Percentiles rank a stretch among this genome's conserved stretches.
Evolutionary conservation across 2,888 invertebrate species (phyloP).

Genomic region (Euspilapteryx auroguttella): DNA sequence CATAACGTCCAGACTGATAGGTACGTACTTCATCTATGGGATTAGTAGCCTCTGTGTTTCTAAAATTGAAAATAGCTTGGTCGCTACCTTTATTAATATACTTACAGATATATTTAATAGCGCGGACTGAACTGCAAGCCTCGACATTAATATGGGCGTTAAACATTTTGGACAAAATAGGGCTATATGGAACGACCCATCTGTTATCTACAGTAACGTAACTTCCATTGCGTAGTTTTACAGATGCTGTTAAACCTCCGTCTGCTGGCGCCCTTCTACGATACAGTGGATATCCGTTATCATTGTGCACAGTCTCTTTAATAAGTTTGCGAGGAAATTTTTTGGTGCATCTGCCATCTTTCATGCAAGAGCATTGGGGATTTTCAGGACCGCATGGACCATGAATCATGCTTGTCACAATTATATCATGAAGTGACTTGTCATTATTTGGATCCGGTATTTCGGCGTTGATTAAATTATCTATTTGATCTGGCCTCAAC

Average conservation of each 20-base stretch:
- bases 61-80: slow-evolving; percentile 9
- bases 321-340: too few species aligned
- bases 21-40: slow-evolving; percentile 9
- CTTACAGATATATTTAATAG: slow-evolving; percentile 12
- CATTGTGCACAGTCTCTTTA: slow-evolving; percentile 1
- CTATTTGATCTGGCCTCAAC: slow-evolving; percentile 16
- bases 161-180: slow-evolving; percentile 10
- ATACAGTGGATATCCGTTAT: slow-evolving; percentile 4
- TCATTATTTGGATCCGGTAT: slow-evolving; percentile 13
- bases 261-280: slow-evolving; percentile 10
- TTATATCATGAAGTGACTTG: slow-evolving; percentile 4
- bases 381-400: slow-evolving; percentile 6
- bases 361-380: slow-evolving; percentile 6
- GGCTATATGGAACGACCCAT: slow-evolving; percentile 12
- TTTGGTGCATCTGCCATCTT: slow-evolving; percentile 7
- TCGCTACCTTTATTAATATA: slow-evolving; percentile 13
- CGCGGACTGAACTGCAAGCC: slow-evolving; percentile 9
- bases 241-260: slow-evolving; percentile 9
- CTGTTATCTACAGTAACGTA: slow-evolving; percentile 9
- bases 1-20: slow-evolving; percentile 10
- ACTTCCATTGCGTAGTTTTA: not conserved
- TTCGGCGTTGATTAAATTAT: slow-evolving; percentile 20
- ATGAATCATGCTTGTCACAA: slow-evolving; percentile 5
- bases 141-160: too few species aligned
- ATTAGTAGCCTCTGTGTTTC: slow-evolving; percentile 6